Evolutionary conservation across 2,113 vertebrate genomes (phyloP).

Genomic region (Corvus moneduloides): DNA sequence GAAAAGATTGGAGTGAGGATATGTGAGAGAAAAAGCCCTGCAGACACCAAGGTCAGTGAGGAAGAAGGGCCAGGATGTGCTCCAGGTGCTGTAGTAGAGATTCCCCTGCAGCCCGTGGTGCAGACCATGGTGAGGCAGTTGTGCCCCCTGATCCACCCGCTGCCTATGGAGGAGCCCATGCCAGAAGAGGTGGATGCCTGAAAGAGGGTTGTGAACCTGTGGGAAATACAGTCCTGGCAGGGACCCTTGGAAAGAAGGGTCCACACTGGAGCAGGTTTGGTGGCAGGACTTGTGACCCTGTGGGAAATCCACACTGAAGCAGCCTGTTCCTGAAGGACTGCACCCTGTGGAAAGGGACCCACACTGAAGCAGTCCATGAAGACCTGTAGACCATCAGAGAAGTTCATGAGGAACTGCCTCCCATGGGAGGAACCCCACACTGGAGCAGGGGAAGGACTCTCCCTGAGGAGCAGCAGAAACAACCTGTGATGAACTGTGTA

Average conservation of each 20-base stretch:
- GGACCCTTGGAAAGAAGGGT: neutral
- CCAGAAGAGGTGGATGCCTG: too few relatives aligned
- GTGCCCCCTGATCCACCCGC: neutral
- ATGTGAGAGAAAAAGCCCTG: neutral
- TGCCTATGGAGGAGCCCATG: fast-evolving
- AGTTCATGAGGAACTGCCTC: neutral
- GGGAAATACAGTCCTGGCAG: neutral
- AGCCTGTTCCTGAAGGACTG: neutral
- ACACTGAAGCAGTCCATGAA: neutral
- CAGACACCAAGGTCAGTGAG: fast-evolving
- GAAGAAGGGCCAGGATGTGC: neutral
- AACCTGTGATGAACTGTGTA: neutral
- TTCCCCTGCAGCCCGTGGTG: fast-evolving
- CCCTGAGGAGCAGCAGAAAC: neutral
- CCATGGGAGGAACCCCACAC: fast-evolving
- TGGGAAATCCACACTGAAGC: neutral
- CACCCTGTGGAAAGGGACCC: neutral
- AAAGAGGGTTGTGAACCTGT: neutral
- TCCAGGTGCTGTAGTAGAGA: neutral
- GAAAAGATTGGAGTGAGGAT: neutral
- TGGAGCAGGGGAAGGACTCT: neutral
- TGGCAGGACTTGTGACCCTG: fast-evolving
- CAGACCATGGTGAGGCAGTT: neutral
- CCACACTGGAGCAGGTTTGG: neutral
- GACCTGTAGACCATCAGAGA: neutral